These are phyloP conservation scores for Schlechtendalia chinensis DNA, from an alignment of 1,140 invertebrate species.

Conservation along the genomic window DNA sequence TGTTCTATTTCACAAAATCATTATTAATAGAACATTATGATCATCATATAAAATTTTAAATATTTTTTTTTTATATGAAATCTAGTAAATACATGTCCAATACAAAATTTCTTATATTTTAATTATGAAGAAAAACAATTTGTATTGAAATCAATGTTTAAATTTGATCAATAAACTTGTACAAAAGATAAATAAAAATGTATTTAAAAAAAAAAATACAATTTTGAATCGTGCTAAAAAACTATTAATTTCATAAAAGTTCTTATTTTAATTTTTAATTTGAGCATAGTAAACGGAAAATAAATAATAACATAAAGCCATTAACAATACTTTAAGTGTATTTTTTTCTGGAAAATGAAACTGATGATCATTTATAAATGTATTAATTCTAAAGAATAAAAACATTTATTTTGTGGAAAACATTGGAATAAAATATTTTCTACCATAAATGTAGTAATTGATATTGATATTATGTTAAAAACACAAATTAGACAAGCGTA, in stretches of 20 bases:
- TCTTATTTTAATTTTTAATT: background rate
- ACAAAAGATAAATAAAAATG: background rate
- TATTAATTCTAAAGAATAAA: background rate
- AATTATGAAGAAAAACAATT: background rate
- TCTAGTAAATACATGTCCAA: too few relatives aligned
- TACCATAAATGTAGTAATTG: conserved; percentile 15
- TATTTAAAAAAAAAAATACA: background rate
- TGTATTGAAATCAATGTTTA: background rate
- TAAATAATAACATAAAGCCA: background rate
- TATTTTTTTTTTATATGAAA: too few relatives aligned
- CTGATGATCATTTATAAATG: conserved; percentile 3
- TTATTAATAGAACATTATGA: background rate
- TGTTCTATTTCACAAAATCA: background rate
- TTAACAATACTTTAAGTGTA: conserved; percentile 9
- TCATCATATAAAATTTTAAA: too few relatives aligned
- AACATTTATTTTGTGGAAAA: conserved; percentile 25
- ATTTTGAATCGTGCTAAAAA: background rate
- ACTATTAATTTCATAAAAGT: background rate
- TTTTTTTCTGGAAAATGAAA: background rate
- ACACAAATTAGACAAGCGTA: conserved; percentile 15
- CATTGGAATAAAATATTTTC: conserved; percentile 16
- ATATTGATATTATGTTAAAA: background rate
- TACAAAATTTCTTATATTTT: background rate
- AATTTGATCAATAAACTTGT: background rate
- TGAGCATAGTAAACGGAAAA: background rate